Conservation (phyloP, 2,888 invertebrate genomes). For the Scaptomyza reducta region DNA sequence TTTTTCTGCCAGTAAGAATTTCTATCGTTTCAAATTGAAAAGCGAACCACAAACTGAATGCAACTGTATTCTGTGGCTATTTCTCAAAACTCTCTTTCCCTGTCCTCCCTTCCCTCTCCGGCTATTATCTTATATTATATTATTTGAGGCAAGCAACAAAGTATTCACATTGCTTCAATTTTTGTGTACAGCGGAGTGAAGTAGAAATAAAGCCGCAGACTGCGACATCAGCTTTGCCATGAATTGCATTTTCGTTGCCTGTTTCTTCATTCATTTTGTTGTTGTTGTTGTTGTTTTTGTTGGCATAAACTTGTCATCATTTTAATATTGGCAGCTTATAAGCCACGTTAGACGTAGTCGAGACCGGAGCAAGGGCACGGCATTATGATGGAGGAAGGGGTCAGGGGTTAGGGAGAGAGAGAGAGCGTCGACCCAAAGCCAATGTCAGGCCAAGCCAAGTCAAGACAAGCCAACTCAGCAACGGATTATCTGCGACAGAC, state of each 20-base stretch:
- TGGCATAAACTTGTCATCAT: slow-evolving; percentile 76
- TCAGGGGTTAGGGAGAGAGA: not conserved
- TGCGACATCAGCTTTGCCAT: slow-evolving; percentile 68
- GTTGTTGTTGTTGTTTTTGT: slow-evolving; percentile 29
- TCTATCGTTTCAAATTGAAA: slow-evolving; percentile 9
- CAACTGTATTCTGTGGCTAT: slow-evolving; percentile 8
- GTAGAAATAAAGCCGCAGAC: slow-evolving; percentile 54
- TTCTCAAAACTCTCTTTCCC: not conserved
- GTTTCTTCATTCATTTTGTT: not conserved
- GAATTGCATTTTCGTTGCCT: slow-evolving; percentile 70
- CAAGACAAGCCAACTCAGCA: slow-evolving; percentile 81
- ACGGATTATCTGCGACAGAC: slow-evolving; percentile 76
- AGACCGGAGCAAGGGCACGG: slow-evolving; percentile 29
- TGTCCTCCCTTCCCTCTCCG: not conserved
- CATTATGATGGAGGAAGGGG: not conserved
- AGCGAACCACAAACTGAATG: slow-evolving; percentile 11
- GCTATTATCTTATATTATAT: slow-evolving; percentile 2
- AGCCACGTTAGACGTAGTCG: slow-evolving; percentile 69
- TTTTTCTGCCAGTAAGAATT: not conserved
- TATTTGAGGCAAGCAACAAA: slow-evolving; percentile 17
- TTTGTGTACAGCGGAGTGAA: slow-evolving; percentile 15
- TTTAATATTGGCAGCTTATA: slow-evolving; percentile 81
- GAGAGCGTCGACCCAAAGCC: slow-evolving; percentile 66
- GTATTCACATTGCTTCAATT: slow-evolving; percentile 58
- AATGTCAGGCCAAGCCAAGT: slow-evolving; percentile 79